These are phyloP conservation scores for Druon quercuslanigerum DNA, from an alignment of 1,140 invertebrate species.

Conservation along the genomic window DNA sequence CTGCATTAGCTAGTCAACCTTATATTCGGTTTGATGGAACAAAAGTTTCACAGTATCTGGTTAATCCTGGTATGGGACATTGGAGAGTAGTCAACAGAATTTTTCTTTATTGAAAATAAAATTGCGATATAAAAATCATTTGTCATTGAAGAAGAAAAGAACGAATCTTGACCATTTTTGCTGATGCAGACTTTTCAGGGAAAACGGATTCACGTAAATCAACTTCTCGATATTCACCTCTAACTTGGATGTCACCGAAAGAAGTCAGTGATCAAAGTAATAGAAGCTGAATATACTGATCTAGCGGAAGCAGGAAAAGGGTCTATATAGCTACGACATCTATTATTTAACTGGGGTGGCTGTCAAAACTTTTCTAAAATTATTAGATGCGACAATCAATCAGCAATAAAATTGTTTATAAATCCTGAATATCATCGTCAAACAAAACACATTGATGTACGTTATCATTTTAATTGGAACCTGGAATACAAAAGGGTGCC, in stretches of 20 bases:
- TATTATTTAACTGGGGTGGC: background rate
- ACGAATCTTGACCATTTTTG: background rate
- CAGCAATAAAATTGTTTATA: slow-evolving; percentile 23
- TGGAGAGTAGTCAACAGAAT: slow-evolving; percentile 33
- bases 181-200: slow-evolving; percentile 36
- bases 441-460: slow-evolving; percentile 34
- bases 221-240: slow-evolving; percentile 14
- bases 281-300: slow-evolving; percentile 31
- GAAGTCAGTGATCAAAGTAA: slow-evolving; percentile 12
- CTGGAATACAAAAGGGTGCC: too few relatives aligned
- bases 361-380: background rate
- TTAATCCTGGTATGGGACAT: background rate
- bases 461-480: slow-evolving; percentile 29
- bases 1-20: too few relatives aligned
- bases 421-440: slow-evolving; percentile 32
- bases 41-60: too few relatives aligned
- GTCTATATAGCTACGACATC: slow-evolving; percentile 2
- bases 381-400: slow-evolving; percentile 35
- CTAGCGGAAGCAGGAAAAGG: slow-evolving; percentile 32
- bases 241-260: slow-evolving; percentile 20
- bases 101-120: slow-evolving; percentile 18
- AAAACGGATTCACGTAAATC: slow-evolving; percentile 1
- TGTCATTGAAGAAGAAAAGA: background rate
- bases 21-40: too few relatives aligned
- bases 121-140: background rate